These are phyloP conservation scores for Chloromyia formosa DNA, from an alignment of 2,888 invertebrate genomes.

Conservation along the genomic window DNA sequence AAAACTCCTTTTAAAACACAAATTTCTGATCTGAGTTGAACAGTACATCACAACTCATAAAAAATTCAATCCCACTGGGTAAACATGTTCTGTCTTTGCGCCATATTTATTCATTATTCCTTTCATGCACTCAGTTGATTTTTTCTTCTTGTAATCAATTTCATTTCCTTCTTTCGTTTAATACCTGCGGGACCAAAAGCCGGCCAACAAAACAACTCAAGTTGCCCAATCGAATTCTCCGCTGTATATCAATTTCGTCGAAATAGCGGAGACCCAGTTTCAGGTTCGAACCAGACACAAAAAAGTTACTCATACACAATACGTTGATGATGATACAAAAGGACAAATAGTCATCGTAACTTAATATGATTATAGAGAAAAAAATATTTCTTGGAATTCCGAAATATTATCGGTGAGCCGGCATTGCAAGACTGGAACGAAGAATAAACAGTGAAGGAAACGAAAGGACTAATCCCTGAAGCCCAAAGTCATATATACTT, in stretches of 20 bases:
- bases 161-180: neutral
- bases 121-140: neutral
- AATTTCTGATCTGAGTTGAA: no score
- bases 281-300: neutral
- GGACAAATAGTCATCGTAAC: constrained; percentile 14
- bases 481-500: neutral
- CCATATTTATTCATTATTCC: no score
- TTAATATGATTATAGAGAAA: constrained; percentile 8
- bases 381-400: neutral
- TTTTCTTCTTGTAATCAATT: constrained; percentile 3
- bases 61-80: no score
- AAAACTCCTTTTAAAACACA: no score
- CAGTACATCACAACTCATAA: no score
- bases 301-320: neutral
- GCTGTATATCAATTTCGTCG: neutral
- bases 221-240: neutral
- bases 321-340: constrained; percentile 20
- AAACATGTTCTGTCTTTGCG: no score
- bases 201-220: neutral
- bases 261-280: neutral
- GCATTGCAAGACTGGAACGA: neutral
- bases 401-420: neutral
- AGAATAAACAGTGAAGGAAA: neutral
- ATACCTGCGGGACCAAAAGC: constrained; percentile 9
- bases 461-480: constrained; percentile 12